Evolutionary conservation across 2,888 invertebrate genomes (phyloP), one percentile per base, ranked within the genome.

Genomic region (Dione vanillae): DNA sequence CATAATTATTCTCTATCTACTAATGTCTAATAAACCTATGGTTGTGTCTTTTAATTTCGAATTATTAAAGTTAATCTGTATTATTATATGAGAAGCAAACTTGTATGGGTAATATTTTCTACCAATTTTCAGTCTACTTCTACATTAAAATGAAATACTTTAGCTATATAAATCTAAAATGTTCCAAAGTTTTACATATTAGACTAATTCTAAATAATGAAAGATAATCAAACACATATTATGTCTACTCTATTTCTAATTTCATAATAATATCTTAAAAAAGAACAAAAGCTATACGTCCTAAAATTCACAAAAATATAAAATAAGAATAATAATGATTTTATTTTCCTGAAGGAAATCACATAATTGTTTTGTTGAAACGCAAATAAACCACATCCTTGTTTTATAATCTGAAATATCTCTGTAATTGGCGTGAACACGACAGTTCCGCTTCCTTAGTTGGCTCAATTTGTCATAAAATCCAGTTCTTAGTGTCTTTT

Each of bases 401-500:
- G n/a, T 6, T 61, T 47, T 37, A 11, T 12, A 47, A 14, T 20
- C 41, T 37, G 14, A 47, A 62, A 47, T 62, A 62, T 35, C 35
- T 37, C 10, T 10, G 37, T 35, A 59, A 62, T 37, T n/a, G 37
- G 49, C 37, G 37, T 35, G 12, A 49, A 49, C 47, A 49, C 27
- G 64, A 49, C 49, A 47, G 16, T 49, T 35, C 37, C 64, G 49
- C 47, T 64, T 47, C 49, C 16, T 37, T 49, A 49, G 16, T 49
- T 49, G 64, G 19, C 16, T 35, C 35, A n/a, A 64, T 64, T 64
- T 64, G 47, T 62, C 37, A 64, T 7, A 47, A 62, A 47, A 37
- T 16, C n/a, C 27, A 45, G 7, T 2, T 49, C 35, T 40, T 49
- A 64, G 12, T 64, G 47, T 3, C 14, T 49, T 40, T 40, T 37